Evolutionary conservation across 2,797 vertebrate species (phyloP).

Genomic region (Pempheris klunzingeri): DNA sequence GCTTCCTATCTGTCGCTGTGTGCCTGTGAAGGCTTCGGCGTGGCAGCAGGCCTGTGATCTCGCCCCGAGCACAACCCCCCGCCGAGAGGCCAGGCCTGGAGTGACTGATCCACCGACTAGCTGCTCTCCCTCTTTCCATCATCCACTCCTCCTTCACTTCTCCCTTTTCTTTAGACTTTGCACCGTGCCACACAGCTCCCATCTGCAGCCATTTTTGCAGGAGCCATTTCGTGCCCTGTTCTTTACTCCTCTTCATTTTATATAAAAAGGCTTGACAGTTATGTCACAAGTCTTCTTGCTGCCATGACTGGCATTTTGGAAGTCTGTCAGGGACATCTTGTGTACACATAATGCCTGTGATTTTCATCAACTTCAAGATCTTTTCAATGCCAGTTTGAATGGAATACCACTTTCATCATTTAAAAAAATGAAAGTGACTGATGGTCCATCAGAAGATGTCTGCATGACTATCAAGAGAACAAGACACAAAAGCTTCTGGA

Average conservation of each 20-base stretch:
- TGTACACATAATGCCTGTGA: conserved; percentile 65
- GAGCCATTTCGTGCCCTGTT: conserved; percentile 77
- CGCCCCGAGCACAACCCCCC: conserved; percentile 88
- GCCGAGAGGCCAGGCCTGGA: conserved; percentile 89
- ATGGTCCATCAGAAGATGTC: conserved; percentile 1
- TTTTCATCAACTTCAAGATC: conserved; percentile 65
- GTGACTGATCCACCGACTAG: conserved; percentile 84
- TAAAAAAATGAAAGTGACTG: conserved; percentile 17
- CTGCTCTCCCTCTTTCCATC: conserved; percentile 70
- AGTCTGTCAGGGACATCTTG: conserved; percentile 76
- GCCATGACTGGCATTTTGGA: conserved; percentile 75
- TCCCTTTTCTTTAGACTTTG: conserved; percentile 65
- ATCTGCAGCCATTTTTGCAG: conserved; percentile 75
- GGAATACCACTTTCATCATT: conserved; percentile 12
- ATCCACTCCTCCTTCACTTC: conserved; percentile 60
- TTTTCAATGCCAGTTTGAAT: conserved; percentile 57
- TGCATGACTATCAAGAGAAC: background rate
- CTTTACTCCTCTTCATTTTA: conserved; percentile 63
- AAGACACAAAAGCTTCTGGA: background rate
- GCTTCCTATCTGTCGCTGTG: conserved; percentile 86
- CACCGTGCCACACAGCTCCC: conserved; percentile 61
- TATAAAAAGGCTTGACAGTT: conserved; percentile 65
- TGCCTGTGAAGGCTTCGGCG: conserved; percentile 90
- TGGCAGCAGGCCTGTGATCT: conserved; percentile 90
- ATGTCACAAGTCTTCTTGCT: conserved; percentile 62